These are phyloP conservation scores for Parnassius smintheus DNA, from an alignment of 2,888 invertebrate genomes.

Conservation along the genomic window DNA sequence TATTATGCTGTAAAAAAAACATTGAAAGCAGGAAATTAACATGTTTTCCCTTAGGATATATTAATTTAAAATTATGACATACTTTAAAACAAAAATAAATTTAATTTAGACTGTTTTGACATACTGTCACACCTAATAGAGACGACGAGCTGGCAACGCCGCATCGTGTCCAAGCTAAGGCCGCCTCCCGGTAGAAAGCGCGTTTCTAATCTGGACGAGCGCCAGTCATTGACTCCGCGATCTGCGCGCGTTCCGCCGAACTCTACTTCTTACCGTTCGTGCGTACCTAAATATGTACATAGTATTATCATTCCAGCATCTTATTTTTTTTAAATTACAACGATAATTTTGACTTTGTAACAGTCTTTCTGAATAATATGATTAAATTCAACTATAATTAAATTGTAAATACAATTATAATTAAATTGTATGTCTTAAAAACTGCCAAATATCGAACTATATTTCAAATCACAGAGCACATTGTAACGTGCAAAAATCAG, in stretches of 20 bases:
- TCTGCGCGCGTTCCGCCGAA: slow-evolving; percentile 38
- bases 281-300: slow-evolving; percentile 11
- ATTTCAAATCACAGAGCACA: too few relatives aligned
- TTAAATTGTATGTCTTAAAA: too few relatives aligned
- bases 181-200: slow-evolving; percentile 74
- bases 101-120: slow-evolving; percentile 9
- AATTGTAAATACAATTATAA: too few relatives aligned
- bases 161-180: slow-evolving; percentile 48
- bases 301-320: not conserved
- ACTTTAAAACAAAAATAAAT: slow-evolving; percentile 1
- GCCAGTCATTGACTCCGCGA: slow-evolving; percentile 74
- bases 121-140: slow-evolving; percentile 30
- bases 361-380: too few relatives aligned
- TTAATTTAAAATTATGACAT: too few relatives aligned
- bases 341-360: too few relatives aligned
- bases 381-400: too few relatives aligned
- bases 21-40: too few relatives aligned
- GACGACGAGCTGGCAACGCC: slow-evolving; percentile 65
- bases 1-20: too few relatives aligned
- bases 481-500: too few relatives aligned
- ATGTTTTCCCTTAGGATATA: too few relatives aligned
- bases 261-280: slow-evolving; percentile 17
- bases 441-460: too few relatives aligned
- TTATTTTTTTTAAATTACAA: not conserved
- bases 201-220: slow-evolving; percentile 75